Percentiles rank a stretch among this genome's conserved stretches.
phyloP scores from a whole-genome alignment of 2,113 vertebrate genomes.

The Amblyopsis rosae region DNA sequence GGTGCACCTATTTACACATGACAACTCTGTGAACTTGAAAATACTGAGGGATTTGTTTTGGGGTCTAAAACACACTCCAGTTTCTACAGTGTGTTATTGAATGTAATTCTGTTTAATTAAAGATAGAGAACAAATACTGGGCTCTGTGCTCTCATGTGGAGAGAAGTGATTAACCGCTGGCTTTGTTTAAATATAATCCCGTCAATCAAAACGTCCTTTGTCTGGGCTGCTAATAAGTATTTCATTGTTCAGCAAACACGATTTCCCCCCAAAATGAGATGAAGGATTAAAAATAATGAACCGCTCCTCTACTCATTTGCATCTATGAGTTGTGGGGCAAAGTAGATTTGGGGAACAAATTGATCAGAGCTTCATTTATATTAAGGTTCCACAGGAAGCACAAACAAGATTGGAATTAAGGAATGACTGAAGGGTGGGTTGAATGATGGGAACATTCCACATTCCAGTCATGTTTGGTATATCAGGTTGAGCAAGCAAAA shows the following conservation, averaged over 20 bases:
- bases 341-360: constrained; percentile 42
- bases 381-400: constrained; percentile 25
- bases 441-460: too few relatives aligned
- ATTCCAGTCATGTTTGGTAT: too few relatives aligned
- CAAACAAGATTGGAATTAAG: background rate
- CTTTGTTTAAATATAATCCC: constrained; percentile 69
- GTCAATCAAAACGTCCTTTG: constrained; percentile 68
- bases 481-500: too few relatives aligned
- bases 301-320: constrained; percentile 48
- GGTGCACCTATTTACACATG: too few relatives aligned
- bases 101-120: constrained; percentile 68
- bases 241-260: constrained; percentile 73
- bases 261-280: constrained; percentile 64
- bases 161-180: constrained; percentile 64
- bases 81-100: constrained; percentile 50
- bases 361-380: constrained; percentile 36
- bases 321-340: constrained; percentile 23
- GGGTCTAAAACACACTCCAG: constrained; percentile 20
- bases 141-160: constrained; percentile 46
- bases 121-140: constrained; percentile 55
- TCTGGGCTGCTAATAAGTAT: constrained; percentile 63
- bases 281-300: constrained; percentile 71
- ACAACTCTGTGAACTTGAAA: constrained; percentile 6
- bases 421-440: background rate
- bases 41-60: constrained; percentile 29